A percentile compares a stretch with the other conserved stretches of the same genome.
Conservation (phyloP, 2,888 invertebrate species). For the Argynnis bischoffii region DNA sequence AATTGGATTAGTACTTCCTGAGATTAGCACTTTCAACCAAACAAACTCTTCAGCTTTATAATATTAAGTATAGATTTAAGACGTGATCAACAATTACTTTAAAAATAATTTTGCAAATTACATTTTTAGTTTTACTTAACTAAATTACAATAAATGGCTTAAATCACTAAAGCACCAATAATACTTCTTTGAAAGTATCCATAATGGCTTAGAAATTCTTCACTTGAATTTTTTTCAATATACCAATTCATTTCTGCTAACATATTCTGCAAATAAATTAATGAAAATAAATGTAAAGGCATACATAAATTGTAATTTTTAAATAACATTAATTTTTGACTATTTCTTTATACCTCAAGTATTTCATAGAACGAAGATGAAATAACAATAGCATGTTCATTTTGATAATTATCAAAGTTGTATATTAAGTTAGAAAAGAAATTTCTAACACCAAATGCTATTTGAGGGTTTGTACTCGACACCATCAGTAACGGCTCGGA, state of each 20-base stretch:
- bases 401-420: slow-evolving; percentile 44
- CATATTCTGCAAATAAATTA: slow-evolving; percentile 12
- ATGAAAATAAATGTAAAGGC: slow-evolving; percentile 19
- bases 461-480: slow-evolving; percentile 49
- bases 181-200: slow-evolving; percentile 60
- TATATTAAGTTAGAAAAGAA: slow-evolving; percentile 59
- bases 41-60: too few relatives aligned
- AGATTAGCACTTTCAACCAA: too few relatives aligned
- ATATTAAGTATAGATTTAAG: too few relatives aligned
- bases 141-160: background rate
- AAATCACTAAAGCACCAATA: slow-evolving; percentile 23
- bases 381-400: slow-evolving; percentile 51
- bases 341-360: slow-evolving; percentile 52
- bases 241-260: slow-evolving; percentile 3
- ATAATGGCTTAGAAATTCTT: slow-evolving; percentile 47
- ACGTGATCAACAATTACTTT: too few relatives aligned
- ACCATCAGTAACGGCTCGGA: slow-evolving; percentile 54
- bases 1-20: too few relatives aligned
- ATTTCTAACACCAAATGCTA: slow-evolving; percentile 56
- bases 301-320: slow-evolving; percentile 24
- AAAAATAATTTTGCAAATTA: background rate
- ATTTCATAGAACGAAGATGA: slow-evolving; percentile 34
- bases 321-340: too few relatives aligned
- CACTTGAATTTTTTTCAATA: slow-evolving; percentile 33
- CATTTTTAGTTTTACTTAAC: background rate